A percentile compares a stretch with the other conserved stretches of the same genome.
phyloP scores from a whole-genome alignment of 2,888 invertebrate genomes.

The Drosophila birchii region DNA sequence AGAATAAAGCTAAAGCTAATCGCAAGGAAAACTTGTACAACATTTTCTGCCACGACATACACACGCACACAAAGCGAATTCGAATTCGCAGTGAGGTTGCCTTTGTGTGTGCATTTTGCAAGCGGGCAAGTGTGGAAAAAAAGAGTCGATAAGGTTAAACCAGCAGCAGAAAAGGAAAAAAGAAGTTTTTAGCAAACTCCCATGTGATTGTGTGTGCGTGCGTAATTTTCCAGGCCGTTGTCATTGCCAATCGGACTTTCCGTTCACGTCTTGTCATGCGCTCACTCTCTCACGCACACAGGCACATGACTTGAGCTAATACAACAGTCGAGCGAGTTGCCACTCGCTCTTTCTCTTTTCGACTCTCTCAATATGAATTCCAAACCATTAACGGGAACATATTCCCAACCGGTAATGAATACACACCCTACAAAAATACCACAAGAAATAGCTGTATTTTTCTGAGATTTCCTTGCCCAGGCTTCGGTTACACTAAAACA shows the following conservation, averaged over 20 bases:
- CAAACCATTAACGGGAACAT: no score
- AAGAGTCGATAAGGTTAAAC: constrained; percentile 29
- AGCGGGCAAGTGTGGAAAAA: constrained; percentile 36
- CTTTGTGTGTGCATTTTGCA: constrained; percentile 37
- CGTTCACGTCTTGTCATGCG: constrained; percentile 68
- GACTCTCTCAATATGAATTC: constrained; percentile 29
- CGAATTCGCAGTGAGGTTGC: constrained; percentile 39
- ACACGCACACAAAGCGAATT: constrained; percentile 37
- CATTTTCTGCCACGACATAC: constrained; percentile 59
- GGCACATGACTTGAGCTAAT: constrained; percentile 64
- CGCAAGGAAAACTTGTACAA: constrained; percentile 50
- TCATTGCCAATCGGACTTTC: constrained; percentile 72
- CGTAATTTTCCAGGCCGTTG: constrained; percentile 70
- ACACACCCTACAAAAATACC: no score
- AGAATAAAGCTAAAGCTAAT: constrained; percentile 22
- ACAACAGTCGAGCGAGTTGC: constrained; percentile 56
- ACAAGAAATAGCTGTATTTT: no score
- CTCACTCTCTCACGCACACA: constrained; percentile 55
- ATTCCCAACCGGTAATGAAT: no score
- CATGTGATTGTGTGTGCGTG: constrained; percentile 55
- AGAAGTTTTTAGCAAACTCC: constrained; percentile 55
- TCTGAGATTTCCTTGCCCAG: no score
- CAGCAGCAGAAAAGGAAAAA: constrained; percentile 37
- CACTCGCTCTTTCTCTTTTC: constrained; percentile 21
- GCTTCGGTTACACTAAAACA: no score